These are phyloP conservation scores for Sarcophaga bullata DNA, from an alignment of 1,140 invertebrate species.

Conservation along the genomic window DNA sequence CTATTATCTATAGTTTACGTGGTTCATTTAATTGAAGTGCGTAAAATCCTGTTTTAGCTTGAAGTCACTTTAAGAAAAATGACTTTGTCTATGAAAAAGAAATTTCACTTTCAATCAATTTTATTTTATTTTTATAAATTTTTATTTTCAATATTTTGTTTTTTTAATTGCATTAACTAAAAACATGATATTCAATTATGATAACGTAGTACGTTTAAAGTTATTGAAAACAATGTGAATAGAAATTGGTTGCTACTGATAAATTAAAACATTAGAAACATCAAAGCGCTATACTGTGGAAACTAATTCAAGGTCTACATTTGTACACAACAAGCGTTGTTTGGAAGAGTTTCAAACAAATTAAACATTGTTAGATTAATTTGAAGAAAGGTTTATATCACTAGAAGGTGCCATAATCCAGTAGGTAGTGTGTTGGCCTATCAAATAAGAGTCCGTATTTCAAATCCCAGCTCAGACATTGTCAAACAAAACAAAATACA, in stretches of 20 bases:
- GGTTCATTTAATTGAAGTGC: constrained; percentile 13
- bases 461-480: no score
- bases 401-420: no score
- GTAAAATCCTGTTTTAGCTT: constrained; percentile 3
- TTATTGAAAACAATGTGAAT: neutral
- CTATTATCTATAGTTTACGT: neutral
- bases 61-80: neutral
- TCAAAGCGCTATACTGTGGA: no score
- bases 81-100: neutral
- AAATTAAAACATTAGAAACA: no score
- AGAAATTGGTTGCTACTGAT: neutral
- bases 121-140: neutral
- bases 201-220: neutral
- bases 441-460: no score
- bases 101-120: constrained; percentile 26
- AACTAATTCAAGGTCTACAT: no score
- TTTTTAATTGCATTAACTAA: neutral
- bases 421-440: no score
- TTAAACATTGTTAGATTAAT: no score
- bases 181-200: neutral
- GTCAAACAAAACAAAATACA: no score
- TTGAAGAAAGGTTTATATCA: no score
- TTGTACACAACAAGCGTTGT: no score
- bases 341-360: no score
- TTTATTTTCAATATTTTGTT: neutral